These are phyloP conservation scores for Drosophila niveifrons DNA, from an alignment of 2,888 invertebrate genomes.

Conservation along the genomic window DNA sequence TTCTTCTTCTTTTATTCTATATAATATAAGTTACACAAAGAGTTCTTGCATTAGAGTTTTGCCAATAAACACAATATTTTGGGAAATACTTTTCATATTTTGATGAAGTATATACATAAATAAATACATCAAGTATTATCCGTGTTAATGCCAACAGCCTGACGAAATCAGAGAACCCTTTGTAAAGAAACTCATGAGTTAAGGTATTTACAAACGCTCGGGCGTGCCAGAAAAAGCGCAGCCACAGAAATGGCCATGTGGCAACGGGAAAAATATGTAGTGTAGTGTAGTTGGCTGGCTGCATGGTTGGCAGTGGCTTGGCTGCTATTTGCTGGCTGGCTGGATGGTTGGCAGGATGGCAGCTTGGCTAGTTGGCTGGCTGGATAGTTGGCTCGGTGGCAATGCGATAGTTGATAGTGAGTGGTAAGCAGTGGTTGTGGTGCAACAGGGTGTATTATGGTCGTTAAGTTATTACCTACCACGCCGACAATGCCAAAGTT, in stretches of 20 bases:
- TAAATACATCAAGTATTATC: not conserved
- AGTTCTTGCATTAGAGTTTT: no score
- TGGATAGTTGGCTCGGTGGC: constrained; percentile 11
- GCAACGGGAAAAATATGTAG: constrained; percentile 30
- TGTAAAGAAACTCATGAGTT: not conserved
- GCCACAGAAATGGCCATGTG: constrained; percentile 42
- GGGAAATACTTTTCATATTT: no score
- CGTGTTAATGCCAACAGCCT: not conserved
- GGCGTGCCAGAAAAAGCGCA: constrained; percentile 55
- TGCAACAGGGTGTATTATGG: constrained; percentile 82
- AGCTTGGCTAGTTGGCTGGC: not conserved
- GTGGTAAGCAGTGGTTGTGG: constrained; percentile 52
- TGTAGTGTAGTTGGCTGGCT: not conserved
- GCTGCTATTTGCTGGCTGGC: constrained; percentile 31
- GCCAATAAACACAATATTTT: no score
- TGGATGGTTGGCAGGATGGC: constrained; percentile 10
- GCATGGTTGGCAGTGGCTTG: constrained; percentile 27
- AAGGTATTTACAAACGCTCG: constrained; percentile 46
- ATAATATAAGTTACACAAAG: no score
- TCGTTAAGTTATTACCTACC: constrained; percentile 79
- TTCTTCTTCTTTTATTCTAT: no score
- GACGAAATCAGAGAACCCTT: not conserved
- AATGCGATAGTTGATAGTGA: constrained; percentile 32
- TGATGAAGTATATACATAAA: no score
- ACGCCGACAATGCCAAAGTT: constrained; percentile 75